Evolutionary conservation across 2,888 invertebrate genomes (phyloP).

Genomic region (Caenorhabditis macrosperma): DNA sequence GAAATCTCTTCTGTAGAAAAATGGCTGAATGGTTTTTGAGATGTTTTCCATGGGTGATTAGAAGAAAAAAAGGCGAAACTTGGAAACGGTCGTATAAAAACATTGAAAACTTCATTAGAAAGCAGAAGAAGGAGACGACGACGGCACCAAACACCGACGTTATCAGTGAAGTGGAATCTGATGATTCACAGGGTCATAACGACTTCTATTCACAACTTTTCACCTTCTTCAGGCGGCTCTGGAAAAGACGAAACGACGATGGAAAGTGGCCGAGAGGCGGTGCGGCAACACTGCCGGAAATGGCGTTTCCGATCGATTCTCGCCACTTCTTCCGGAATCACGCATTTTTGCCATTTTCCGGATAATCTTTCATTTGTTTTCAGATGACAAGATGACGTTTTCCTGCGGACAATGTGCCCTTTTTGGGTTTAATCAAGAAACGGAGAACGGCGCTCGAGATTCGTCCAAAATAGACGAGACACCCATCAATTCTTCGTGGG

Average conservation of each 20-base stretch:
- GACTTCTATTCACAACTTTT: background rate
- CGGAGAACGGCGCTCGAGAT: background rate
- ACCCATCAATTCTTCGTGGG: no score
- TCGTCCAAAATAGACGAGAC: background rate
- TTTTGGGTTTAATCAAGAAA: background rate
- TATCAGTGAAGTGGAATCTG: background rate
- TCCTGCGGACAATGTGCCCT: background rate
- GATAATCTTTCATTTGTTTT: background rate
- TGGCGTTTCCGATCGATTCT: background rate
- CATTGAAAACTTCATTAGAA: background rate
- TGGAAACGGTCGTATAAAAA: no score
- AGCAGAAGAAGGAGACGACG: background rate
- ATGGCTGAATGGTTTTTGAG: no score
- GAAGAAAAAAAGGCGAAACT: no score
- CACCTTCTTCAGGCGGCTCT: background rate
- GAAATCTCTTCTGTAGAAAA: no score
- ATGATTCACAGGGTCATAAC: background rate
- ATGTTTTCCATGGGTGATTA: no score
- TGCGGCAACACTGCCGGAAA: background rate
- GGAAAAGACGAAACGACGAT: background rate
- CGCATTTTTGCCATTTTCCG: background rate
- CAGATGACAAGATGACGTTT: background rate
- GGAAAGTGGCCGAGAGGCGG: background rate
- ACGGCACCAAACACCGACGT: background rate
- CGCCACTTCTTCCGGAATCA: background rate